Evolutionary conservation across 2,888 invertebrate genomes (phyloP).

Genomic region (Leptogaster cylindrica): DNA sequence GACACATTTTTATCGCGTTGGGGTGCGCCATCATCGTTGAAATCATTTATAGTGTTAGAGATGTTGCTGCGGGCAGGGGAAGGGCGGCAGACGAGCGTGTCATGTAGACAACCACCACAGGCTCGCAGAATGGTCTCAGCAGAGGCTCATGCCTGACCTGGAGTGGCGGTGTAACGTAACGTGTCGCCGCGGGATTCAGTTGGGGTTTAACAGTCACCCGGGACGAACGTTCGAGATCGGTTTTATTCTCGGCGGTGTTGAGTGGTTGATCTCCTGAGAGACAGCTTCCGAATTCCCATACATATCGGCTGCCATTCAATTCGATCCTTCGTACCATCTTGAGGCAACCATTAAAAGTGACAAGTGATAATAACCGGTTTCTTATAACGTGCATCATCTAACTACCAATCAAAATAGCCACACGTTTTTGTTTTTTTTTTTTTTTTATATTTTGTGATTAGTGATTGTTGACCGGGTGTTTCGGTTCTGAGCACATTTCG

Average conservation of each 20-base stretch:
- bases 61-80: too few relatives aligned
- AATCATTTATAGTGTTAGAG: too few relatives aligned
- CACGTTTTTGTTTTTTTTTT: constrained; percentile 19
- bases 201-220: constrained; percentile 65
- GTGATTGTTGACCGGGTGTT: background rate
- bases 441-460: background rate
- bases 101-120: constrained; percentile 45
- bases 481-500: background rate
- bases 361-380: constrained; percentile 10
- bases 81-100: too few relatives aligned
- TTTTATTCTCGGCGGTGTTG: constrained; percentile 44
- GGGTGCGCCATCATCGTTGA: constrained; percentile 22
- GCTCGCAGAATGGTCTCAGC: constrained; percentile 45
- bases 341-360: background rate
- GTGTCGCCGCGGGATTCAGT: constrained; percentile 62
- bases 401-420: constrained; percentile 12
- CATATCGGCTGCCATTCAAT: constrained; percentile 10
- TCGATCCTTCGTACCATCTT: constrained; percentile 11
- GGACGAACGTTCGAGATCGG: constrained; percentile 57
- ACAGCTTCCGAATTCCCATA: constrained; percentile 27
- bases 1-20: constrained; percentile 34
- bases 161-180: constrained; percentile 49
- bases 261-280: constrained; percentile 42
- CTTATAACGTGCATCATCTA: background rate
- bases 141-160: constrained; percentile 37